Conservation (phyloP, 1,140 invertebrate species). For the Watersipora subatra region DNA sequence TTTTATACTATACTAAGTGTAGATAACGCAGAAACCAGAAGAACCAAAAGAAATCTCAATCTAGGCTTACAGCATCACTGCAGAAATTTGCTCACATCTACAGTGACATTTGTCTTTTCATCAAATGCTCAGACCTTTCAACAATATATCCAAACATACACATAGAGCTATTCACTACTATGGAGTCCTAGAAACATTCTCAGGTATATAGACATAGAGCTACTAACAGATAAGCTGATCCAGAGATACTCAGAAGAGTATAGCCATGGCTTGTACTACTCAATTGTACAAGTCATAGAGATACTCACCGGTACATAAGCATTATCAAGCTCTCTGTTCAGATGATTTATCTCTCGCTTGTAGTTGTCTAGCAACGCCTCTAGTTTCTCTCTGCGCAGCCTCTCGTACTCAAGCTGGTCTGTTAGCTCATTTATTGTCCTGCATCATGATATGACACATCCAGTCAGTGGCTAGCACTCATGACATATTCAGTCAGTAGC, state of each 20-base stretch:
- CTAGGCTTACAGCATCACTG: too few relatives aligned
- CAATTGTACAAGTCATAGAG: background rate
- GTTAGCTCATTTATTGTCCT: constrained; percentile 36
- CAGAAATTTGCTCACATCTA: too few relatives aligned
- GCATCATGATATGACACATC: constrained; percentile 4
- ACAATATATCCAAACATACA: background rate
- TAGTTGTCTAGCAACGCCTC: constrained; percentile 39
- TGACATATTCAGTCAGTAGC: too few relatives aligned
- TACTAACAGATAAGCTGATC: background rate
- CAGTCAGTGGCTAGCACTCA: too few relatives aligned
- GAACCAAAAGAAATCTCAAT: too few relatives aligned
- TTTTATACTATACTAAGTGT: background rate
- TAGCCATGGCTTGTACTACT: background rate
- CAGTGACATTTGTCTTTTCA: too few relatives aligned
- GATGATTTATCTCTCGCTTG: constrained; percentile 25
- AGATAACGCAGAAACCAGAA: background rate
- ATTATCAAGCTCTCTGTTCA: constrained; percentile 19
- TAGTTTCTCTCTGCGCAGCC: constrained; percentile 33
- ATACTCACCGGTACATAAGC: background rate
- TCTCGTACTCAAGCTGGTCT: constrained; percentile 37
- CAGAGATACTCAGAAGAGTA: background rate
- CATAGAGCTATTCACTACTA: background rate
- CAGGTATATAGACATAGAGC: too few relatives aligned
- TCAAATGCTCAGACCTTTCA: too few relatives aligned
- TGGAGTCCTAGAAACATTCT: too few relatives aligned